phyloP scores from a whole-genome alignment of 1,140 invertebrate species.

The Pogonognathellus flavescens region DNA sequence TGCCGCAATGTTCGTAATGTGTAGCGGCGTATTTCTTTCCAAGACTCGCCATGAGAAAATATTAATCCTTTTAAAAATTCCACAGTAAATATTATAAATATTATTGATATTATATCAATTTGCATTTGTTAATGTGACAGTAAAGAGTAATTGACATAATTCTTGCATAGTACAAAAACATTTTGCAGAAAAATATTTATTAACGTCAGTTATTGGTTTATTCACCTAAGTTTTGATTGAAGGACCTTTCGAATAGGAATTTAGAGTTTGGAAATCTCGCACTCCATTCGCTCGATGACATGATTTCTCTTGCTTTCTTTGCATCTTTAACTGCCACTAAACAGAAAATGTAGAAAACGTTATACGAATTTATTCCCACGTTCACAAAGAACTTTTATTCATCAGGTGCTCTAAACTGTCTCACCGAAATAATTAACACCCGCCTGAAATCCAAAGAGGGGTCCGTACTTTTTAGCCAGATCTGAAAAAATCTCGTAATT shows the following conservation, averaged over 20 bases:
- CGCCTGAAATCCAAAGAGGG: conserved; percentile 27
- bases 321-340: conserved; percentile 12
- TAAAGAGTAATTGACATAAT: too few relatives aligned
- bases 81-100: neutral
- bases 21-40: conserved; percentile 57
- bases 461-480: neutral
- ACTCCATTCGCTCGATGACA: conserved; percentile 1
- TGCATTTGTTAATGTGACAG: neutral
- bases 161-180: too few relatives aligned
- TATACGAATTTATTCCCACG: too few relatives aligned
- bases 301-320: conserved; percentile 33
- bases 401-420: neutral
- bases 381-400: too few relatives aligned
- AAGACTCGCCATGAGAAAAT: conserved; percentile 45
- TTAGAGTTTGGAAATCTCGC: neutral
- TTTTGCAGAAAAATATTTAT: too few relatives aligned
- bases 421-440: conserved; percentile 47
- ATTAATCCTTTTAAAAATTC: conserved; percentile 2
- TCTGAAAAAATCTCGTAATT: conserved; percentile 42
- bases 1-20: conserved; percentile 48
- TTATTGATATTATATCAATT: neutral
- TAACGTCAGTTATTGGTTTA: neutral
- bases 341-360: too few relatives aligned
- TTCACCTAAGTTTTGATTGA: conserved; percentile 47
- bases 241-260: conserved; percentile 47